Conservation (phyloP, 92 coral and sea anemone species). For the Siderastrea radians region DNA sequence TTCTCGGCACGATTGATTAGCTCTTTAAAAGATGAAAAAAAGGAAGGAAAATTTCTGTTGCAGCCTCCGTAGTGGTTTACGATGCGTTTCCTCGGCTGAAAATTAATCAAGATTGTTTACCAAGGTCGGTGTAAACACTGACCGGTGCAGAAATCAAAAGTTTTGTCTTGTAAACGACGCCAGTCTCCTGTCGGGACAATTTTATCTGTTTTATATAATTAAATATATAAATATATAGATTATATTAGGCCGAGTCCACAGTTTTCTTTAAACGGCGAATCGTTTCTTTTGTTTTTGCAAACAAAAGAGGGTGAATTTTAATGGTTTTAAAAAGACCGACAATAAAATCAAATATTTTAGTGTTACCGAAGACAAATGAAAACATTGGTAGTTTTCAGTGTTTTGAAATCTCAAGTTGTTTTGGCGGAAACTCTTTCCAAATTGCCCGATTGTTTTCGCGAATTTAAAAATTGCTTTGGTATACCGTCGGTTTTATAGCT, state of each 20-base stretch:
- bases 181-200: background rate
- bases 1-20: background rate
- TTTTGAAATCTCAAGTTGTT: conserved; percentile 40
- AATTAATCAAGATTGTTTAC: conserved; percentile 39
- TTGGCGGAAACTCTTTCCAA: conserved; percentile 27
- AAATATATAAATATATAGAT: conserved; percentile 39
- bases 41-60: conserved; percentile 5
- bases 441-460: conserved; percentile 29
- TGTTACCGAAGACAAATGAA: conserved; percentile 28
- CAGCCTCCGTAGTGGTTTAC: background rate
- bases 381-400: conserved; percentile 29
- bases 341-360: conserved; percentile 40
- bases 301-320: conserved; percentile 47
- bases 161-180: conserved; percentile 6
- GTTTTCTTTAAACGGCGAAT: conserved; percentile 52
- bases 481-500: conserved; percentile 1
- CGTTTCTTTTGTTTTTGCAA: conserved; percentile 49
- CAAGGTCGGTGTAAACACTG: conserved; percentile 27
- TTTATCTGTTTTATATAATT: conserved; percentile 25
- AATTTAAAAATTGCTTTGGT: conserved; percentile 37
- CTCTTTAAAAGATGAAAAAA: background rate
- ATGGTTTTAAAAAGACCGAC: conserved; percentile 47
- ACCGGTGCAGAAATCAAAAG: conserved; percentile 26
- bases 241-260: conserved; percentile 6
- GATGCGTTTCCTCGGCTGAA: background rate